These are phyloP conservation scores for Drosophila differens DNA, from an alignment of 2,888 invertebrate genomes.

Conservation along the genomic window DNA sequence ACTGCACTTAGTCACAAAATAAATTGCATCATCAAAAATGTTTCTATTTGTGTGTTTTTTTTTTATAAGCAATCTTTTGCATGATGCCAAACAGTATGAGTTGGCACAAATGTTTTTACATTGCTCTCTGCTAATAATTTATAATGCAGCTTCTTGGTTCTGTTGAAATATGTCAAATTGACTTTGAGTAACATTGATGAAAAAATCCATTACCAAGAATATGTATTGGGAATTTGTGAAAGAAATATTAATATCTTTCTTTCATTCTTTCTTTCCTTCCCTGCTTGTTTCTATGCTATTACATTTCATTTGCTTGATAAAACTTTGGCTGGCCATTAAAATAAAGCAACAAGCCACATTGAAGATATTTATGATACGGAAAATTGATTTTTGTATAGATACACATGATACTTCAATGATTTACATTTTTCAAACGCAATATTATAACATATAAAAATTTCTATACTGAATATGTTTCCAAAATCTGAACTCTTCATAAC, in stretches of 20 bases:
- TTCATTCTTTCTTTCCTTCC: too few relatives aligned
- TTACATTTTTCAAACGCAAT: neutral
- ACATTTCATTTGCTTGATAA: neutral
- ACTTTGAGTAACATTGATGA: constrained; percentile 20
- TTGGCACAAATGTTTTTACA: constrained; percentile 24
- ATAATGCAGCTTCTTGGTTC: neutral
- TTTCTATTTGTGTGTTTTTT: constrained; percentile 5
- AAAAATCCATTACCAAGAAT: constrained; percentile 13
- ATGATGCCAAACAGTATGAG: constrained; percentile 15
- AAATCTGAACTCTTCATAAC: too few relatives aligned
- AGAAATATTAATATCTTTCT: too few relatives aligned
- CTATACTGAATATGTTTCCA: neutral
- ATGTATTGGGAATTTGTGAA: constrained; percentile 4
- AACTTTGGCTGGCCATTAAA: neutral
- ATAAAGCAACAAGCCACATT: neutral
- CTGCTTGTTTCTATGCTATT: neutral
- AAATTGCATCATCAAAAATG: constrained; percentile 45
- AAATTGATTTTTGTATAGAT: neutral
- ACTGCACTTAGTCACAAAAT: constrained; percentile 48
- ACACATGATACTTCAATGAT: neutral
- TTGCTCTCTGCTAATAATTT: constrained; percentile 16
- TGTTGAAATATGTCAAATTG: constrained; percentile 14
- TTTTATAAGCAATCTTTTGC: neutral
- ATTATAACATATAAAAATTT: neutral
- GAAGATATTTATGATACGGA: neutral